Evolutionary conservation across 2,113 vertebrate genomes (phyloP).

Genomic region (Zosterops hypoxanthus): DNA sequence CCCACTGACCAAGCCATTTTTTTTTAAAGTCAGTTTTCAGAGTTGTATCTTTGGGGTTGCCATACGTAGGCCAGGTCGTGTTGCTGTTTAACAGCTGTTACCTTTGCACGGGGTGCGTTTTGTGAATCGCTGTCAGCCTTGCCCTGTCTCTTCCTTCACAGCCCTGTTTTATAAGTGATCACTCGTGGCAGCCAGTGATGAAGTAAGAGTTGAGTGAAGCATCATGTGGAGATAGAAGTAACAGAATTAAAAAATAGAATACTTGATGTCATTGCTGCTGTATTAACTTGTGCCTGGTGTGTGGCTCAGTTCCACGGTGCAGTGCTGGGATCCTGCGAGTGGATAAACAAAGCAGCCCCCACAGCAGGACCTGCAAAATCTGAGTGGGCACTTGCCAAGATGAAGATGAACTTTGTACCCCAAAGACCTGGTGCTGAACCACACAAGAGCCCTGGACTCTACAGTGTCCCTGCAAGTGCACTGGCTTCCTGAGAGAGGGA

Average conservation of each 20-base stretch:
- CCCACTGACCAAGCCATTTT: background rate
- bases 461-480: background rate
- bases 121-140: accelerated
- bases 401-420: background rate
- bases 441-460: background rate
- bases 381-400: background rate
- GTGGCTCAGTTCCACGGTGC: background rate
- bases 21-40: background rate
- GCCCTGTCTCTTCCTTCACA: background rate
- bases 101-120: accelerated
- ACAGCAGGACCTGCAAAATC: background rate
- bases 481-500: background rate
- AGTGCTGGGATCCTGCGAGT: background rate
- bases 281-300: background rate
- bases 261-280: background rate
- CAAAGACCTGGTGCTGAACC: background rate
- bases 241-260: background rate
- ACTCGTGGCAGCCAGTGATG: background rate
- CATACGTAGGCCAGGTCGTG: accelerated
- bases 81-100: background rate
- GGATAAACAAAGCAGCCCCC: background rate
- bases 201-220: background rate
- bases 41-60: background rate
- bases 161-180: background rate
- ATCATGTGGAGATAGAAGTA: background rate